Evolutionary conservation across 1,140 invertebrate genomes (phyloP), one percentile per base, ranked within the genome.

Genomic region (Diorhabda carinulata): DNA sequence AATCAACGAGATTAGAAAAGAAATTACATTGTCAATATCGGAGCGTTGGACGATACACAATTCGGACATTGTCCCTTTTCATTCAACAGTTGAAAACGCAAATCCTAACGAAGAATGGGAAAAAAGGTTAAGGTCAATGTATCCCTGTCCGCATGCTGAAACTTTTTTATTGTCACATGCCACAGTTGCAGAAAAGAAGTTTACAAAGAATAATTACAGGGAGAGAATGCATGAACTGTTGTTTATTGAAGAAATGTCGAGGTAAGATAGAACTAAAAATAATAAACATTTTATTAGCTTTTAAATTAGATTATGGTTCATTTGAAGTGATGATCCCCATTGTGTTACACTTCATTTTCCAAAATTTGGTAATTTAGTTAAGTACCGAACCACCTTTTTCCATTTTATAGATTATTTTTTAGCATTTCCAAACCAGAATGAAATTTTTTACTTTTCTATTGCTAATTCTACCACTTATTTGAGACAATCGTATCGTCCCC

Each of bases 221-320:
- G 86, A 89, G 3, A 85, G 91, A 76, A 90, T 93, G 84, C 91
- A 94, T 78, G 91, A 92, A 76, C 80, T 95, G 69, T 82, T 94
- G 0, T 89, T 86, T 69, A 87, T 94, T 10, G 92, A 94, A 80
- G 92, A 94, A 81, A 87, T 93, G 78, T 90, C 91, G 7, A 52
- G 47, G 47, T 52, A 4, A 52, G 47, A 2, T 25, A 25, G 25
- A 25, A 25, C 25, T 25, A 25, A 25, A 25, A 25, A 25, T 25
- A 25, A 25, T 25, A 25, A 25, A 25, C 25, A 25, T 25, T 25
- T 25, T 1, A 25, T 25, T 25, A 25, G 0, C 25, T 25, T 25
- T 25, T 25, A 25, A 25, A 25, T 25, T 25, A 25, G 25, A 25
- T 25, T 25, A 25, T 25, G 25, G 25, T 25, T 25, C 25, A 25